Base-by-base conservation (phyloP, 2,888 invertebrate genomes). In the Sinotaia quadrata region DNA sequence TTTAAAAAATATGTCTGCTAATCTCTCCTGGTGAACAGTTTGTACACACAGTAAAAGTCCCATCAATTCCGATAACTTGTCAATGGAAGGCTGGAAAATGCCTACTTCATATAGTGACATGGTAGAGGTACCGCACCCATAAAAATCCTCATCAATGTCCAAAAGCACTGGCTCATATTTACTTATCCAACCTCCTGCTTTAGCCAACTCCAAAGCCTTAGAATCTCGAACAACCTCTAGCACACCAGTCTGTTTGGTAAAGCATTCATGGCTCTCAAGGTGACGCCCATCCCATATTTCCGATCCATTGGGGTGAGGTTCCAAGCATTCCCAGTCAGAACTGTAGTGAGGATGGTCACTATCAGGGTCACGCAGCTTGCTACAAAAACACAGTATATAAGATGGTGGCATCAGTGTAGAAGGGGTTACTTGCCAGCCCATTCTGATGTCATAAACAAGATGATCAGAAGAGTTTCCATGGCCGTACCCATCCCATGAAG, bases 61-160 rank as follows among this genome's bases (percentile, higher is more conserved):
- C 10, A 82, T 60, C 1, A 77, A 57, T 36, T 69, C 68, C 27
- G 79, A 75, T 27, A 84, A 52, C 15, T 66, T 41, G 5, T 74
- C 59, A 0, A 81, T 58, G 7, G 59, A 65, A 21, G 68, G 34
- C 29, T 73, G 47, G 7, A 72, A 67, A 2, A 81, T 51, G 4
- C 78, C 78, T 0, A 69, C 66, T 21, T 77, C 70, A 24, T 79
- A 63, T 15, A 83, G 58, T 10, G 78, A 73, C 54, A 75, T 66
- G 8, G 78, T 71, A 31, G 79, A 80, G 52, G 79, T 79, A 54
- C 78, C 78, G 60, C 82, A 83, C 0, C 82, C 84, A 58, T 76
- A 82, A 66, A 71, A 83, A 71, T 84, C 83, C 61, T 84, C 82
- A 59, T 83, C 84, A 34, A 84, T 79, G 68, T 84, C 84, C 10